Evolutionary conservation across 2,888 invertebrate species (phyloP), one percentile per base, ranked within the genome.

Genomic region (Agrochola litura): DNA sequence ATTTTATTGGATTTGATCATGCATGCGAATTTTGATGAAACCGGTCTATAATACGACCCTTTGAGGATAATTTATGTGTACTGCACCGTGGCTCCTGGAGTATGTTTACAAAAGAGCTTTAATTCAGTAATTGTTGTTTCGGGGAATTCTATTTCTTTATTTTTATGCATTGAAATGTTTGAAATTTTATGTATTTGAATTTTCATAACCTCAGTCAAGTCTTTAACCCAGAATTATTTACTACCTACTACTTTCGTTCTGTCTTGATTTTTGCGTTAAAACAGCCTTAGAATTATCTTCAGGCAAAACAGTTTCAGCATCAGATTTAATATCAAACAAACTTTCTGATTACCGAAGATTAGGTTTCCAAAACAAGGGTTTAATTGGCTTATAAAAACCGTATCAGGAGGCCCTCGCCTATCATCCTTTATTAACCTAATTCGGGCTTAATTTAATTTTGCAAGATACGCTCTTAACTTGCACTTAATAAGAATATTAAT

Each of bases 1-100:
- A 46, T 79, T 80, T 66, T 78, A 79, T 86, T 83, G 66, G 73
- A 72, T 79, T 72, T 73, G 56, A 76, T 86, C 73, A 72, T 79
- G 73, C 73, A 73, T 86, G 70, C n/a, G 41, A 68, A 70, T 70
- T 73, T 56, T 60, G 63, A 67, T 77, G 63, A 66, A 73, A 41
- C 37, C 19, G n/a, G 37, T 12, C 14, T 22, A 41, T 58, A 16
- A 56, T n/a, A 54, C n/a, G 49, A 61, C 0, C 49, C 67, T 65
- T 85, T 54, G 60, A 30, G 37, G 25, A 70, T 84, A 61, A 84
- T 67, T 58, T 14, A 58, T 71, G 25, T 52, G 79, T 58, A 72
- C 52, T 80, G 72, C 61, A 63, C 80, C 80, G 52, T 84, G 8
- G 43, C 66, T 81, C 80, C 79, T 58, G 43, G 14, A 52, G 3